These are phyloP conservation scores for Phymorhynchus buccinoides DNA, from an alignment of 1,140 invertebrate species.

Conservation along the genomic window DNA sequence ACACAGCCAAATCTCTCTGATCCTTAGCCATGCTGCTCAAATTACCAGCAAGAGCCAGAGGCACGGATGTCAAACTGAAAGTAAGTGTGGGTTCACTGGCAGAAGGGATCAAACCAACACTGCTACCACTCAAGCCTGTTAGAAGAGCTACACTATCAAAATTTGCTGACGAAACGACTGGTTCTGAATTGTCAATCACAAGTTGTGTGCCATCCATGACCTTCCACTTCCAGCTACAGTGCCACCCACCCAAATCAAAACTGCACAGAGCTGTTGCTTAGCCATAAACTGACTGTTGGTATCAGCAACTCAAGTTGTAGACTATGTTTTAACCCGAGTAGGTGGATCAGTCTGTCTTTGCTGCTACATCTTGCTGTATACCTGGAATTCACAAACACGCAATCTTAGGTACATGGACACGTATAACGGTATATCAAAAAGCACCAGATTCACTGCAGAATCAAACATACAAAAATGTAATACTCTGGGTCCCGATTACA, in stretches of 20 bases:
- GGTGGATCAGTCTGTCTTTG: neutral
- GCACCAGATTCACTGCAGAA: too few relatives aligned
- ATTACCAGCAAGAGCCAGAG: slow-evolving; percentile 26
- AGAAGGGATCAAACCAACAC: slow-evolving; percentile 19
- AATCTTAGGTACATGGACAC: neutral
- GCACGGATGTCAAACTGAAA: slow-evolving; percentile 27
- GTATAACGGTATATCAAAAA: too few relatives aligned
- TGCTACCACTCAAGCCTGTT: slow-evolving; percentile 15
- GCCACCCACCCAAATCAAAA: neutral
- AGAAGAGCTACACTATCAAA: slow-evolving; percentile 27
- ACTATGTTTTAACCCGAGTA: neutral
- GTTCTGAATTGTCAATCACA: slow-evolving; percentile 34
- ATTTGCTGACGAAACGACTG: slow-evolving; percentile 13
- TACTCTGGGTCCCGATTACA: too few relatives aligned
- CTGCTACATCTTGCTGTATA: slow-evolving; percentile 20
- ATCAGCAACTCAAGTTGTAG: neutral
- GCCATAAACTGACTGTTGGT: slow-evolving; percentile 11
- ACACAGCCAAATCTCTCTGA: slow-evolving; percentile 34
- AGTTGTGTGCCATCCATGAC: slow-evolving; percentile 33
- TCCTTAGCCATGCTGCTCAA: slow-evolving; percentile 40
- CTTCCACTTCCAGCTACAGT: neutral
- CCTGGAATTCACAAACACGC: neutral
- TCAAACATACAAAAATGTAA: too few relatives aligned
- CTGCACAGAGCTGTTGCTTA: neutral
- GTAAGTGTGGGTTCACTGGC: slow-evolving; percentile 21